Evolutionary conservation across 1,140 invertebrate species (phyloP).

Genomic region (Mizuhopecten yessoensis): DNA sequence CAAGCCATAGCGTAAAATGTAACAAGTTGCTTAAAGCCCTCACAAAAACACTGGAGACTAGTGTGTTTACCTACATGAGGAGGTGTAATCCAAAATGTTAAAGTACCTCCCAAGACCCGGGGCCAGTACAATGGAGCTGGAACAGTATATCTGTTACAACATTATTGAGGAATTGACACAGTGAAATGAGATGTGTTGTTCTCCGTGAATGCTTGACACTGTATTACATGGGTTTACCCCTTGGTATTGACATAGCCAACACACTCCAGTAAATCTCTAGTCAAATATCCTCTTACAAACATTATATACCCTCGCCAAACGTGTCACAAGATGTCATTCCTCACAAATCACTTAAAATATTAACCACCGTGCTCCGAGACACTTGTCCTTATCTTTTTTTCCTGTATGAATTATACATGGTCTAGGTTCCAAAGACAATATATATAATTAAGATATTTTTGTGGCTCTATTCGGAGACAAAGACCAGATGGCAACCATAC

Average conservation of each 20-base stretch:
- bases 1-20: background rate
- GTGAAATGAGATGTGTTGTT: slow-evolving; percentile 30
- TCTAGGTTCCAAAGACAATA: background rate
- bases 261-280: slow-evolving; percentile 18
- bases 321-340: slow-evolving; percentile 10
- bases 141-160: background rate
- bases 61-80: background rate
- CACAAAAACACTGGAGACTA: background rate
- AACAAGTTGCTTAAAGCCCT: slow-evolving; percentile 26
- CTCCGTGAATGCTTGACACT: background rate
- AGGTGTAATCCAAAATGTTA: background rate
- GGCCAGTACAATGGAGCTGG: background rate
- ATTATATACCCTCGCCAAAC: background rate
- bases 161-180: slow-evolving; percentile 39
- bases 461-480: background rate
- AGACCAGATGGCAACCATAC: background rate
- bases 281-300: slow-evolving; percentile 28
- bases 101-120: background rate
- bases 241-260: slow-evolving; percentile 3
- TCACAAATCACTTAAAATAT: slow-evolving; percentile 40
- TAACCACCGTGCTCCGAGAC: background rate
- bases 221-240: background rate
- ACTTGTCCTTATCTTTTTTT: background rate
- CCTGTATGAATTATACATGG: slow-evolving; percentile 6
- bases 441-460: background rate